Percentiles rank a stretch among this genome's conserved stretches.
These are phyloP conservation scores for Poeciliopsis gracilis DNA, from an alignment of 2,797 vertebrate genomes.

Conservation along the genomic window DNA sequence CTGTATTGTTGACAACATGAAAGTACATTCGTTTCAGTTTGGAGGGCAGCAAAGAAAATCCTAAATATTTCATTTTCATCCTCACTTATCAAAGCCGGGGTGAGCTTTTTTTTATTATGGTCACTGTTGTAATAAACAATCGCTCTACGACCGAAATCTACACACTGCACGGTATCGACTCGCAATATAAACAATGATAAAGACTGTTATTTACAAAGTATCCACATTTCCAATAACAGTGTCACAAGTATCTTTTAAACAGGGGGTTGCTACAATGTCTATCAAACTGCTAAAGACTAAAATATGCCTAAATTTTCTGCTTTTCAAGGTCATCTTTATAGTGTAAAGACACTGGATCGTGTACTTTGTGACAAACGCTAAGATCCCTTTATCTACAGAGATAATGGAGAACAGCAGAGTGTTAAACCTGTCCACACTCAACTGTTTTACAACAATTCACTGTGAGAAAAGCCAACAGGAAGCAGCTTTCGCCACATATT, in stretches of 20 bases:
- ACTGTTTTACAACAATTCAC: conserved; percentile 35
- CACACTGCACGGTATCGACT: conserved; percentile 75
- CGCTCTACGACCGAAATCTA: conserved; percentile 64
- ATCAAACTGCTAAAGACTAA: conserved; percentile 76
- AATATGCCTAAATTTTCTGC: conserved; percentile 63
- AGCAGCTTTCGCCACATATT: conserved; percentile 19
- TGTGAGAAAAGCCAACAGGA: conserved; percentile 36
- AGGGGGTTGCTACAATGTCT: conserved; percentile 79
- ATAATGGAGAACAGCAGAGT: conserved; percentile 4
- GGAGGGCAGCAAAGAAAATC: conserved; percentile 15
- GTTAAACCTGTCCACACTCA: conserved; percentile 4
- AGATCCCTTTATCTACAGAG: conserved; percentile 8
- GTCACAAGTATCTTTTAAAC: conserved; percentile 69
- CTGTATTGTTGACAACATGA: conserved; percentile 71
- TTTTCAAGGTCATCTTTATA: conserved; percentile 58
- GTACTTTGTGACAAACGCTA: conserved; percentile 22
- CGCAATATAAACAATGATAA: conserved; percentile 79
- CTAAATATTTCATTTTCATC: conserved; percentile 50
- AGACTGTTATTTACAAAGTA: conserved; percentile 80
- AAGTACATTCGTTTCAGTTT: conserved; percentile 82
- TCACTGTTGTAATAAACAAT: conserved; percentile 51
- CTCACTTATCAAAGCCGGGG: conserved; percentile 29
- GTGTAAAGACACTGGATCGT: conserved; percentile 13
- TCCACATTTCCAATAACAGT: conserved; percentile 71
- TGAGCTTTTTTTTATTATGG: conserved; percentile 44